A percentile compares a stretch with the other conserved stretches of the same genome.
Conservation (phyloP, 1,140 invertebrate species). For the Camponotus vicinus region DNA sequence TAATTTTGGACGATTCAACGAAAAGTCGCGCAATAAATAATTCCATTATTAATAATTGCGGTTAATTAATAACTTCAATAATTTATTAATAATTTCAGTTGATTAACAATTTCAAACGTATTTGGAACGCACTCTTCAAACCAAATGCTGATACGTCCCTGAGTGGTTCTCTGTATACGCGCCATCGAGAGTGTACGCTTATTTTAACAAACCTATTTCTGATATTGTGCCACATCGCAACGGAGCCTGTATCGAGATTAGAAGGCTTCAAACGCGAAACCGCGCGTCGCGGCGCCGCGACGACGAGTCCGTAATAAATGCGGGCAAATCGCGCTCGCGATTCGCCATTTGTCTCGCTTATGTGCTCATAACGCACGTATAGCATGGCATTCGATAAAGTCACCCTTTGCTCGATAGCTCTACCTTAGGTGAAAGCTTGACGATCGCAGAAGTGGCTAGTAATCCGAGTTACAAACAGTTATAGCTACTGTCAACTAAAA, state of each 20-base stretch:
- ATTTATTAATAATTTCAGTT: no score
- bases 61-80: no score
- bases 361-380: slow-evolving; percentile 17
- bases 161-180: slow-evolving; percentile 69
- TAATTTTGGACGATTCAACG: no score
- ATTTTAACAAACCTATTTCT: slow-evolving; percentile 81
- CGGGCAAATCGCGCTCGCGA: slow-evolving; percentile 52
- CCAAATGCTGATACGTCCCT: slow-evolving; percentile 68
- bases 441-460: slow-evolving; percentile 43
- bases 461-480: background rate
- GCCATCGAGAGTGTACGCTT: slow-evolving; percentile 77
- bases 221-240: slow-evolving; percentile 76
- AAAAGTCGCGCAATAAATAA: no score
- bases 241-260: slow-evolving; percentile 75
- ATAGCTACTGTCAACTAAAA: slow-evolving; percentile 4
- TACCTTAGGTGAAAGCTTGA: slow-evolving; percentile 70
- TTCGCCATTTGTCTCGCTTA: slow-evolving; percentile 36
- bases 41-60: background rate
- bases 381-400: slow-evolving; percentile 62
- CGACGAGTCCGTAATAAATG: slow-evolving; percentile 50
- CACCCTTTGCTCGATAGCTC: slow-evolving; percentile 28
- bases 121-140: background rate
- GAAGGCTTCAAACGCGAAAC: slow-evolving; percentile 73
- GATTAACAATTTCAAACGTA: background rate
- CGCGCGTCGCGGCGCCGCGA: slow-evolving; percentile 28